Percentiles rank a stretch among this genome's conserved stretches.
Conservation (phyloP, 2,888 invertebrate genomes). For the Halictus quadricinctus region DNA sequence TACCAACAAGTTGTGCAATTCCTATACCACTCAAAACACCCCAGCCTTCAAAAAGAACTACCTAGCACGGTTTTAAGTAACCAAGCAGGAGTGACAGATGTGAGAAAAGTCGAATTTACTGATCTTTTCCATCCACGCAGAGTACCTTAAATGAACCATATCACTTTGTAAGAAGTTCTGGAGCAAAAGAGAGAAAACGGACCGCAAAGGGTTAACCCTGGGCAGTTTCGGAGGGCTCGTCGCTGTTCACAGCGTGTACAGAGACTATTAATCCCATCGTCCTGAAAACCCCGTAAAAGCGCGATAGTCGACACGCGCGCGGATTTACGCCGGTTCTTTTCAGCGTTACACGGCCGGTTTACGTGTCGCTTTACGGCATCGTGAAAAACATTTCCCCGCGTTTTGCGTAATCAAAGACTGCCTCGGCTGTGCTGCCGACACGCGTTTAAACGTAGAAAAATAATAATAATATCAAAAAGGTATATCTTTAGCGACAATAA, state of each 20-base stretch:
- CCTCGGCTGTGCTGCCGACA: background rate
- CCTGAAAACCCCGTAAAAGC: background rate
- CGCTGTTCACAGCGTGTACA: background rate
- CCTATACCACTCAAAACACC: too few species aligned
- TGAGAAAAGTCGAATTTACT: too few species aligned
- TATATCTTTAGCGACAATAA: conserved; percentile 19
- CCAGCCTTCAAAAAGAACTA: too few species aligned
- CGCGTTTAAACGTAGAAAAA: conserved; percentile 3
- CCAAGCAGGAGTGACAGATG: too few species aligned
- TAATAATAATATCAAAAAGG: conserved; percentile 15
- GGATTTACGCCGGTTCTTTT: conserved; percentile 42
- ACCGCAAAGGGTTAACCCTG: too few species aligned
- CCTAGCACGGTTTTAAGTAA: too few species aligned
- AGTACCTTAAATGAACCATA: too few species aligned
- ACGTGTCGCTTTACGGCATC: conserved; percentile 54
- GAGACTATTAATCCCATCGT: background rate
- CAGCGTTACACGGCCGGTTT: conserved; percentile 28
- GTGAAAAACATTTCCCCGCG: conserved; percentile 50
- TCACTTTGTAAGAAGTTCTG: too few species aligned
- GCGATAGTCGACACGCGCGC: background rate
- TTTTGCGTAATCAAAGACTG: conserved; percentile 14
- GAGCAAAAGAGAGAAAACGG: too few species aligned
- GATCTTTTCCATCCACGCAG: too few species aligned
- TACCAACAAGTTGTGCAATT: too few species aligned
- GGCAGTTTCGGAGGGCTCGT: background rate